Percentiles rank a stretch among this genome's conserved stretches.
Conservation (phyloP, 2,888 invertebrate species). For the Rugalucina vietnamica region DNA sequence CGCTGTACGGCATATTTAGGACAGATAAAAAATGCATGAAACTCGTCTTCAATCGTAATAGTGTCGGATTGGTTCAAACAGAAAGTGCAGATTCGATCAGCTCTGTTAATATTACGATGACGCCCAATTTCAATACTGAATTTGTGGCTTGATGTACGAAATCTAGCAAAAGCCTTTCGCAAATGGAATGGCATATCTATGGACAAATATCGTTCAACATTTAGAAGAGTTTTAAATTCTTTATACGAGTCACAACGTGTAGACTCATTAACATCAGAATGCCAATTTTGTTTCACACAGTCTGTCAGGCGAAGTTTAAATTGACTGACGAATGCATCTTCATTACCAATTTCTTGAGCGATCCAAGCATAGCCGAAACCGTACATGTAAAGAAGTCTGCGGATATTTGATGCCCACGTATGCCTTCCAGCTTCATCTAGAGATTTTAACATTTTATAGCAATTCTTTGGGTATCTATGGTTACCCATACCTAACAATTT, state of each 20-base stretch:
- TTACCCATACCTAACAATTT: background rate
- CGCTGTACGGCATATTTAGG: background rate
- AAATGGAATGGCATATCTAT: background rate
- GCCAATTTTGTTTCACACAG: background rate
- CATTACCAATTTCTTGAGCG: constrained; percentile 1
- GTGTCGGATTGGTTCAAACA: background rate
- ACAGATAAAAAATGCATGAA: constrained; percentile 5
- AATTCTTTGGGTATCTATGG: constrained; percentile 4
- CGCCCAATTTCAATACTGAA: background rate
- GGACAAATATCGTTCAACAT: background rate
- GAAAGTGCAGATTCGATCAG: background rate
- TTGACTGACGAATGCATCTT: background rate
- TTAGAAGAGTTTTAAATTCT: background rate
- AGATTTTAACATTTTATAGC: background rate
- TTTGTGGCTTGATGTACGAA: too few species aligned
- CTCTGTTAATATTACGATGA: background rate
- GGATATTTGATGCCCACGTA: background rate
- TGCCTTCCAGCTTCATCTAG: background rate
- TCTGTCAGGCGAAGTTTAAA: background rate
- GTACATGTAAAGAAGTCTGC: background rate
- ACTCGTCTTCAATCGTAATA: background rate
- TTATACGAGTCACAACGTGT: background rate
- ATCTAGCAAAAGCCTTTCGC: background rate
- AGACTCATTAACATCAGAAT: constrained; percentile 4
- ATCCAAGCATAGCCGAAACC: background rate